Conservation (phyloP, 2,888 invertebrate genomes). For the Dasysyrphus albostriatus region DNA sequence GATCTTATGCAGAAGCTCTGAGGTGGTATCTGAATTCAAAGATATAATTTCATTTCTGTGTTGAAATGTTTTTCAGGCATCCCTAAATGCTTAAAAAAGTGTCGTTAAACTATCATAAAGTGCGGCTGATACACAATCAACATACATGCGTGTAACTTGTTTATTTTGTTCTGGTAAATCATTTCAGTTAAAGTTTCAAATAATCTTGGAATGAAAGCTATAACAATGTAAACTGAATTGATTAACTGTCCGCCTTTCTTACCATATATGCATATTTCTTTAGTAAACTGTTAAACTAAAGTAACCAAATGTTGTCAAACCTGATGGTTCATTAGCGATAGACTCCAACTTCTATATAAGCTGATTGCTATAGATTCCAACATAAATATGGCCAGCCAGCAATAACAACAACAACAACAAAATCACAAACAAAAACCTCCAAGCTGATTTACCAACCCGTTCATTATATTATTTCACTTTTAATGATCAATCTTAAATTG, state of each 20-base stretch:
- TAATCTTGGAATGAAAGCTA: background rate
- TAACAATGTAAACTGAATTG: background rate
- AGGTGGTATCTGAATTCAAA: too few species aligned
- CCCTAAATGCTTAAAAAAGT: too few species aligned
- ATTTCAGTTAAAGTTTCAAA: background rate
- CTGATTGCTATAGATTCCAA: background rate
- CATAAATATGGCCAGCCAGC: background rate
- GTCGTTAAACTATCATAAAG: too few species aligned
- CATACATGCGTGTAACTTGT: too few species aligned
- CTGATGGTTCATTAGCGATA: slow-evolving; percentile 8
- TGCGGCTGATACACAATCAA: too few species aligned
- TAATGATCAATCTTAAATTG: slow-evolving; percentile 69
- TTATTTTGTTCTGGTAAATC: too few species aligned
- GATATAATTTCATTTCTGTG: too few species aligned
- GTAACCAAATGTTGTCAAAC: background rate
- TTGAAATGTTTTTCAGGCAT: too few species aligned
- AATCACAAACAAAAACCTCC: too few species aligned
- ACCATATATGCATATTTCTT: background rate
- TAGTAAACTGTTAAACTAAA: background rate
- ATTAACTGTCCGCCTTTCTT: background rate
- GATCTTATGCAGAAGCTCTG: too few species aligned
- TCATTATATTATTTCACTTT: slow-evolving; percentile 59
- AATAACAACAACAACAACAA: background rate
- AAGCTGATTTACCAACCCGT: slow-evolving; percentile 34
- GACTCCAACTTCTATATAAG: background rate